Evolutionary conservation across 2,888 invertebrate species (phyloP), one percentile per base, ranked within the genome.

Genomic region (Cephus sareptanus): DNA sequence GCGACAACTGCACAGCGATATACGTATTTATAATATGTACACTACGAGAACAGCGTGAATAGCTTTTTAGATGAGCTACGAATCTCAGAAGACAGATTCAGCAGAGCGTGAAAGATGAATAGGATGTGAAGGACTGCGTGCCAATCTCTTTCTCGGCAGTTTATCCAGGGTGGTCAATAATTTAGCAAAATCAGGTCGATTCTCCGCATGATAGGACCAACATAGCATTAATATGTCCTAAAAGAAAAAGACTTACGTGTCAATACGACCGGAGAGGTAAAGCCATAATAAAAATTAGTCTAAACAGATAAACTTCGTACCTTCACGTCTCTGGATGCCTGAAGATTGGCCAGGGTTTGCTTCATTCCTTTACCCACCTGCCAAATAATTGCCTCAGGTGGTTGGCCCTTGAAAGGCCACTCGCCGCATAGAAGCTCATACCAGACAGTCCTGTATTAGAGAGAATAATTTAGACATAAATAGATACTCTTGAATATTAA

Each of bases 121-220:
- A 40, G 99, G 99, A 94, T 99, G 99, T 81, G 99, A 99, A 84
- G 99, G 99, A 90, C 98, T 98, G 83, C 99, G 96, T 76, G 98
- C 98, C 85, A 99, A 94, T 74, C 98, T 94, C 93, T 98, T 98
- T 92, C 98, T 97, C 74, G 99, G 99, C 87, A 99, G 94, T 91
- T 97, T 96, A 90, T 98, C 97, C 79, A 99, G 94, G 79, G 96
- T 95, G 79, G 95, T 95, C 85, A 97, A 94, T 79, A 99, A 93
- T 83, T 95, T 95, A 77, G 96, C 95, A 92, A 99, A 99, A 91
- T 98, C 97, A 0, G 98, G 98, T 82, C 99, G 95, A 89, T 98
- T 97, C 78, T 94, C 93, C 11, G 96, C 93, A 79, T 95, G 95
- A 92, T 95, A 98, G 79, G 97, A 95, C 99, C 99, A 99, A 92